Percentiles rank a stretch among this genome's conserved stretches.
Evolutionary conservation across 2,113 vertebrate genomes (phyloP).

Genomic region (Nothocercus julius): DNA sequence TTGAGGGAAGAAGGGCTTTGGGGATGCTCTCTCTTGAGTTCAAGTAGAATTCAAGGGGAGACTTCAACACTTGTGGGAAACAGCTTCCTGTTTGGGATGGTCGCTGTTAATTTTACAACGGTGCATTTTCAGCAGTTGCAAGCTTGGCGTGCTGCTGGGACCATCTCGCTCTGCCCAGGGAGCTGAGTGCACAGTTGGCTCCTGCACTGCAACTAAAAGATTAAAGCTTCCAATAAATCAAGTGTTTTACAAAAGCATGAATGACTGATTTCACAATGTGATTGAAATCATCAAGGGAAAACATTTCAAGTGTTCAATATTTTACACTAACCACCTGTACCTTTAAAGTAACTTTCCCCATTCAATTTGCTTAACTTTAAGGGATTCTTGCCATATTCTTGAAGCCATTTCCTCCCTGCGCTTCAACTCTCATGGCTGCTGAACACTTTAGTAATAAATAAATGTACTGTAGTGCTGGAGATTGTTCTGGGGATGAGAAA

Average conservation of each 20-base stretch:
- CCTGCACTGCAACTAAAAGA: not conserved
- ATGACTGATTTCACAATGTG: constrained; percentile 42
- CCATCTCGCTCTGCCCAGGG: accelerated
- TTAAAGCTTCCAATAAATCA: constrained; percentile 46
- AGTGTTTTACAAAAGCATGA: constrained; percentile 30
- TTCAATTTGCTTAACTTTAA: not conserved
- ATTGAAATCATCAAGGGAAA: constrained; percentile 61
- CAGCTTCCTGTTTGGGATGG: not conserved
- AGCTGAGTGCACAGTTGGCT: not conserved
- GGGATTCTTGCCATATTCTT: constrained; percentile 33
- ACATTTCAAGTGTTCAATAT: constrained; percentile 38
- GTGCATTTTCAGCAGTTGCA: not conserved
- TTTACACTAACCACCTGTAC: constrained; percentile 45
- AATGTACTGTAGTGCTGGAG: not conserved
- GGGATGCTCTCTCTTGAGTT: not conserved
- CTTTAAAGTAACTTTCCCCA: constrained; percentile 33
- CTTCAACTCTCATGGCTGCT: constrained; percentile 12
- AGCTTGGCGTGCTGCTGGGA: not conserved
- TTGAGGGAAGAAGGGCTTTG: not conserved
- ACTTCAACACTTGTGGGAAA: not conserved
- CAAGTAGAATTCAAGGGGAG: not conserved
- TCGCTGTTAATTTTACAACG: not conserved
- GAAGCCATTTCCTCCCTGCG: not conserved
- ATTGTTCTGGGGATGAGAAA: constrained; percentile 16
- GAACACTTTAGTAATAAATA: constrained; percentile 12